Evolutionary conservation across 1,140 invertebrate species (phyloP).

Genomic region (Aphaenogaster floridana): DNA sequence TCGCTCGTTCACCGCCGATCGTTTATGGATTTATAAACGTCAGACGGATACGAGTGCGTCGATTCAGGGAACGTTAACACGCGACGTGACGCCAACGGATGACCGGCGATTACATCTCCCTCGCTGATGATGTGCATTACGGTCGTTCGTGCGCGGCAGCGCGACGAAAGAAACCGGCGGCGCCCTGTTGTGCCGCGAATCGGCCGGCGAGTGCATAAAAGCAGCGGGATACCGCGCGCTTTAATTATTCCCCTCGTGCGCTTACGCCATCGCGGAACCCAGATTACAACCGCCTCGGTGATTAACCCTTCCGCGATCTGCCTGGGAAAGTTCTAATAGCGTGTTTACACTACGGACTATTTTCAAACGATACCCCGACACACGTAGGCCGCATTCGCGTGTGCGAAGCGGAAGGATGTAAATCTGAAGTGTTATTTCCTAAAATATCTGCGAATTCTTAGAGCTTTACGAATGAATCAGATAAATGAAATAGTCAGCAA

Average conservation of each 20-base stretch:
- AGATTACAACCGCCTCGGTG: conserved; percentile 28
- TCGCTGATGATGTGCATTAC: conserved; percentile 50
- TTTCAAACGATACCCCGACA: neutral
- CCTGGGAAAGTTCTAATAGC: conserved; percentile 41
- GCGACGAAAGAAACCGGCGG: conserved; percentile 58
- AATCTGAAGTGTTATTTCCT: neutral
- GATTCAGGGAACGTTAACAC: conserved; percentile 39
- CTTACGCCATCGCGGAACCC: conserved; percentile 43
- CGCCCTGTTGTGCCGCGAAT: conserved; percentile 59
- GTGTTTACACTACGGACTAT: conserved; percentile 29
- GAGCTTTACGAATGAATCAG: neutral
- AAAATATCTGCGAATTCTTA: neutral
- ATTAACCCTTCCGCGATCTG: conserved; percentile 50
- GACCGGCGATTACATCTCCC: conserved; percentile 45
- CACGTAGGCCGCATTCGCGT: neutral
- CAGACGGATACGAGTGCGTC: conserved; percentile 11
- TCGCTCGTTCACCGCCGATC: conserved; percentile 2
- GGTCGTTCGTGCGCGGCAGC: conserved; percentile 30
- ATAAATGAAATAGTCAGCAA: neutral
- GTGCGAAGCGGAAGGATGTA: neutral
- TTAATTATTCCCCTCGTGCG: conserved; percentile 56
- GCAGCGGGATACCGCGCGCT: conserved; percentile 59
- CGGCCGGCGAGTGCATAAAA: conserved; percentile 52
- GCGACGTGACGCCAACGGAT: conserved; percentile 45
- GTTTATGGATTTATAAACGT: conserved; percentile 62